Evolutionary conservation across 2,113 vertebrate species (phyloP).

Genomic region (Bettongia penicillata): DNA sequence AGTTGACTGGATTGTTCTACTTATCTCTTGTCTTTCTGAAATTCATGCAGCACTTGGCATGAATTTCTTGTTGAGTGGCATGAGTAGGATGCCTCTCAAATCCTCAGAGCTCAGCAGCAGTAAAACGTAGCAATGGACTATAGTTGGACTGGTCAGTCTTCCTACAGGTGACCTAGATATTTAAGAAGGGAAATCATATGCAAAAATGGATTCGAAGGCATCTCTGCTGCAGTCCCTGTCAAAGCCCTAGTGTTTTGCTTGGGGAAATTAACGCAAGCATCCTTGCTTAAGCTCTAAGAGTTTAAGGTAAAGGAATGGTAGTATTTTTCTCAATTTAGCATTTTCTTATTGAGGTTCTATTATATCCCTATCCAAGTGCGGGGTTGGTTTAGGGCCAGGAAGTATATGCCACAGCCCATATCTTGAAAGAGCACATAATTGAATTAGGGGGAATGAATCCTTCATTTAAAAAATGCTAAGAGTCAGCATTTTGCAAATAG

Average conservation of each 20-base stretch:
- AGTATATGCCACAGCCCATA: background rate
- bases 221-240: background rate
- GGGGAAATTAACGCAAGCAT: background rate
- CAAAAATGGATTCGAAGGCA: background rate
- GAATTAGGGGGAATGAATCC: background rate
- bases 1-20: background rate
- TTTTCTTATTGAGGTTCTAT: background rate
- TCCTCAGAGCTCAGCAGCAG: background rate
- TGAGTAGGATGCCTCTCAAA: background rate
- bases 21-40: background rate
- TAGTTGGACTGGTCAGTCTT: background rate
- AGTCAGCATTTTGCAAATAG: background rate
- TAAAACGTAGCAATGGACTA: background rate
- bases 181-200: background rate
- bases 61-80: background rate
- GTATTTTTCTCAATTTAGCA: background rate
- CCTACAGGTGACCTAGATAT: background rate
- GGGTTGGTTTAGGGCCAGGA: background rate
- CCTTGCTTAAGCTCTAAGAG: background rate
- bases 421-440: background rate
- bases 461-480: background rate
- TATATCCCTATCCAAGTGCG: background rate
- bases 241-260: background rate
- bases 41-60: background rate
- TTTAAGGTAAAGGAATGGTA: background rate